Evolutionary conservation across 2,113 vertebrate genomes (phyloP), one percentile per base, ranked within the genome.

Genomic region (Ranitomeya imitator): DNA sequence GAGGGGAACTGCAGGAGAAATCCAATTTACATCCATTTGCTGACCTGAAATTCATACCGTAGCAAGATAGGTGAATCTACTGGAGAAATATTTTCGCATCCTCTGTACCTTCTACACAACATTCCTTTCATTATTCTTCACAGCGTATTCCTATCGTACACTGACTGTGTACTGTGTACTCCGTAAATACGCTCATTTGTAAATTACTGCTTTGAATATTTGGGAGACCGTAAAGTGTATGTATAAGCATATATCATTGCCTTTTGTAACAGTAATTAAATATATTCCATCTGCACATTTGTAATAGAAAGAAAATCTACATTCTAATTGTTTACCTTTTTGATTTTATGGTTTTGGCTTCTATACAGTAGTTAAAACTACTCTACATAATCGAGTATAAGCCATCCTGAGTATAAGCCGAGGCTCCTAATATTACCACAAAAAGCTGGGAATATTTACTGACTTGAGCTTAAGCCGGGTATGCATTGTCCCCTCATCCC

Each of bases 11-110:
- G 83, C 57, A 86, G 73, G 73, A 86, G 71, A 86, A 78, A 84
- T 84, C 82, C 65, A 84, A 71, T 77, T 61, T 77, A 61, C 60
- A 86, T 76, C 85, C 31, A 77, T 86, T 77, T 77, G 21, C 85
- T 37, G 85, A 86, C 71, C 85, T 86, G 71, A 78, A 86, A 77
- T 59, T 86, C 85, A 77, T 61, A 61, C 31, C 52, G 63, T 71
- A 84, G 51, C 45, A 55, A 55, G 82, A 84, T 45, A 84, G 82
- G 82, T 71, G 82, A 21, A 55, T 69, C 65, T 84, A 84, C 7
- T 71, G 61, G 51, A 55, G 63, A 54, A 69, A 55, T 67, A 51
- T 23, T 55, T 8, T 26, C 60, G 13, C 15, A 15, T 54, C 3
- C 80, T 12, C 31, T 67, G 59, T 51, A 65, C 57, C 80, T 52